Base-by-base conservation (phyloP, 2,888 invertebrate species). In the Cloeon dipterum region DNA sequence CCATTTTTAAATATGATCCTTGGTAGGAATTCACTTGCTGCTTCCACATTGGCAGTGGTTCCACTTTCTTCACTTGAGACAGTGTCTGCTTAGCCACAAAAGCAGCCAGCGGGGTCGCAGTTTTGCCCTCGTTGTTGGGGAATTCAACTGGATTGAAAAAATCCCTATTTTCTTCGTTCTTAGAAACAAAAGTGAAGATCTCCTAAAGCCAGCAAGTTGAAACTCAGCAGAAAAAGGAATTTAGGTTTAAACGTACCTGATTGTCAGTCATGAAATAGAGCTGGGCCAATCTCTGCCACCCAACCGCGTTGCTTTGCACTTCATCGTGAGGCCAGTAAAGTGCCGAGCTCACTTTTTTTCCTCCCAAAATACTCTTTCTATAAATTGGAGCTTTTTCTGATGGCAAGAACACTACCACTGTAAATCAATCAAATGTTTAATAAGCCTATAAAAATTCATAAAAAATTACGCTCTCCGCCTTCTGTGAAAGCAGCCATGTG, bases 401-500 rank as follows among this genome's bases (percentile, higher is more conserved):
- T 11, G 71, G 70, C 41, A 62, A 59, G 50, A 76, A 74, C 34
- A 76, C 59, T 46, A 63, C 67, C 44, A 76, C 74, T 74, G 50
- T 34, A 55, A 40, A 38, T 26, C n/a, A n/a, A n/a, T n/a, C n/a
- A n/a, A n/a, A n/a, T n/a, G n/a, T n/a, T n/a, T n/a, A n/a, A n/a
- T n/a, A n/a, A n/a, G n/a, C 26, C 5, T 35, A 3, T 34, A 17
- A 34, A 5, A 16, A 18, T 16, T 23, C 38, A 25, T 5, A 32
- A 18, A 39, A 40, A 55, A 65, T 64, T 59, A 76, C 78, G 59
- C 46, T 70, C 67, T 46, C 68, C 70, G 44, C 65, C 57, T 5
- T 52, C 50, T 0, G 75, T 74, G 43, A 75, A 65, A 13, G 68
- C 67, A 2, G 74, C 77, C 66, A 81, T 71, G 49, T 66, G 64